phyloP scores from a whole-genome alignment of 1,140 invertebrate species.

The Musca vetustissima region DNA sequence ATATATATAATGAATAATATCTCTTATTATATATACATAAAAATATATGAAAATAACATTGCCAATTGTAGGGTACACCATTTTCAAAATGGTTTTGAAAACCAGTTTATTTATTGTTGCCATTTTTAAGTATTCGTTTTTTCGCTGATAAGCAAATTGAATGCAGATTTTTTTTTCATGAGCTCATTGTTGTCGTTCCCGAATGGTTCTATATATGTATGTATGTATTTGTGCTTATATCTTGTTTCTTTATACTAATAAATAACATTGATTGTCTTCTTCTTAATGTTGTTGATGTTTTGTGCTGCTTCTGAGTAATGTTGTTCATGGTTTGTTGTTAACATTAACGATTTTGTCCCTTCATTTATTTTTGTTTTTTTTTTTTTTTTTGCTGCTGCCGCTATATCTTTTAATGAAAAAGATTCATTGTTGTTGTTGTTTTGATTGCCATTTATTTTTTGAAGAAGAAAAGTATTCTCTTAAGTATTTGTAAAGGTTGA shows the following conservation, averaged over 20 bases:
- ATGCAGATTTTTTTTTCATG: slow-evolving; percentile 24
- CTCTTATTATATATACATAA: too few relatives aligned
- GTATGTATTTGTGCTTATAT: neutral
- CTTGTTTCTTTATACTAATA: slow-evolving; percentile 8
- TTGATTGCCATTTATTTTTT: neutral
- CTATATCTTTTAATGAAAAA: neutral
- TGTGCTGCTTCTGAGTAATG: neutral
- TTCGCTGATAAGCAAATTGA: slow-evolving; percentile 32
- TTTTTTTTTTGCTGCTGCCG: too few relatives aligned
- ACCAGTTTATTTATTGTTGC: too few relatives aligned
- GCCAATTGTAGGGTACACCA: too few relatives aligned
- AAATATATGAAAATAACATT: too few relatives aligned
- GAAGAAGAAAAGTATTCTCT: too few relatives aligned
- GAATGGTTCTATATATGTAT: neutral
- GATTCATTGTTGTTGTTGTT: neutral
- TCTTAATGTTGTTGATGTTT: neutral
- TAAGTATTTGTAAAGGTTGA: too few relatives aligned
- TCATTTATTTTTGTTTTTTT: slow-evolving; percentile 17
- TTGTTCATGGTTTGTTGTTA: slow-evolving; percentile 26
- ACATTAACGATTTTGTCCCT: slow-evolving; percentile 33
- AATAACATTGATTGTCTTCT: slow-evolving; percentile 21
- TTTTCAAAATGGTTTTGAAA: too few relatives aligned
- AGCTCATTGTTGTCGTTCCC: neutral
- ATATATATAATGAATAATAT: too few relatives aligned
- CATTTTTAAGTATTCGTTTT: neutral